Evolutionary conservation across 92 coral and sea anemone genomes (phyloP), one percentile per base, ranked within the genome.

Genomic region (Parazoanthus darwini): DNA sequence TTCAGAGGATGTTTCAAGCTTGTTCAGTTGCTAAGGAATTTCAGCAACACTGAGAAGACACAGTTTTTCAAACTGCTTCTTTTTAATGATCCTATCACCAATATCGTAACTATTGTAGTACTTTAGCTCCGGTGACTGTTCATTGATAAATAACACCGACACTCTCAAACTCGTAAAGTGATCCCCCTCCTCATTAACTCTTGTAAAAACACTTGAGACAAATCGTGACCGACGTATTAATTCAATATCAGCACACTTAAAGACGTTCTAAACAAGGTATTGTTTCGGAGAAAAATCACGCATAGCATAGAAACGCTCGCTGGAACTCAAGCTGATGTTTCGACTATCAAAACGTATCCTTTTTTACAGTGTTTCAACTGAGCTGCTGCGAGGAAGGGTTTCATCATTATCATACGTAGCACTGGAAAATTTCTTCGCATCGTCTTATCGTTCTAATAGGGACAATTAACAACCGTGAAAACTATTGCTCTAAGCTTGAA

Each of bases 401-500:
- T 35, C 75, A 1, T 46, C 68, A 44, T 23, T 46, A 18, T 71
- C 63, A 26, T 48, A 43, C n/a, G 66, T 6, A 67, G 38, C 35
- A 66, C 35, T 42, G 54, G 51, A 37, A 22, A 71, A 16, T 33
- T 2, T 84, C 29, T 84, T 79, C 35, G 59, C 79, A 51, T 66
- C 87, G 65, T 48, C 79, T 70, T 84, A 84, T 46, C 36, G 26
- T 70, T 23, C 68, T 84, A 84, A 84, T 71, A 84, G 63, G 48
- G 25, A 48, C 79, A 84, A 84, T 70, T 84, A 48, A 26, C 87
- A 43, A 67, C 22, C 15, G 67, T 25, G 79, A 71, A 44, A 44
- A 33, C 37, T 71, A 50, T 73, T 4, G 42, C 42, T 39, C 71
- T 84, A 71, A 46, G 78, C 20, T 44, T 72, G 78, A 71, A 71